A percentile compares a stretch with the other conserved stretches of the same genome.
phyloP scores from a whole-genome alignment of 2,888 invertebrate species.

The Phengaris arion region DNA sequence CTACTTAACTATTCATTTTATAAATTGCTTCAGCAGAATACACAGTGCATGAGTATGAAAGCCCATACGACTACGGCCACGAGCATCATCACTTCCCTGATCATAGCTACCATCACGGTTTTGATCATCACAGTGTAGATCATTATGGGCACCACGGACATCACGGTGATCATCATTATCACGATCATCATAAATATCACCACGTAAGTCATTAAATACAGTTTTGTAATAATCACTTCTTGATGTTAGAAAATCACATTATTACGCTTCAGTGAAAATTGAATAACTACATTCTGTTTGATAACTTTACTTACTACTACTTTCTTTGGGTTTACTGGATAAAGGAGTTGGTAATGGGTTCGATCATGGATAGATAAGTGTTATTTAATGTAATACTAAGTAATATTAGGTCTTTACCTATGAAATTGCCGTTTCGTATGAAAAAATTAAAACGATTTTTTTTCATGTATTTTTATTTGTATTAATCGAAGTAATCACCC shows the following conservation, averaged over 20 bases:
- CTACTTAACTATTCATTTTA: too few relatives aligned
- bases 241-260: not conserved
- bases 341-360: too few relatives aligned
- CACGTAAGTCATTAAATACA: constrained; percentile 47
- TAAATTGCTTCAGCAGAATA: constrained; percentile 48
- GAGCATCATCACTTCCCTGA: constrained; percentile 53
- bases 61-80: constrained; percentile 51
- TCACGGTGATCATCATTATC: constrained; percentile 44
- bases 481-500: too few relatives aligned
- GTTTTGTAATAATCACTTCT: not conserved
- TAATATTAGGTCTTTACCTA: too few relatives aligned
- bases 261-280: not conserved
- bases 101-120: constrained; percentile 44
- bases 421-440: too few relatives aligned
- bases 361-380: too few relatives aligned
- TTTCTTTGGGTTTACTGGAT: not conserved
- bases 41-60: constrained; percentile 60
- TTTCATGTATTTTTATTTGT: too few relatives aligned
- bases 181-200: constrained; percentile 35
- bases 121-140: constrained; percentile 46
- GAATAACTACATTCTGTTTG: not conserved
- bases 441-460: too few relatives aligned
- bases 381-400: too few relatives aligned
- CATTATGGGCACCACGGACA: constrained; percentile 38
- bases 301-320: too few relatives aligned